Evolutionary conservation across 2,888 invertebrate species (phyloP).

Genomic region (Chirona hameri): DNA sequence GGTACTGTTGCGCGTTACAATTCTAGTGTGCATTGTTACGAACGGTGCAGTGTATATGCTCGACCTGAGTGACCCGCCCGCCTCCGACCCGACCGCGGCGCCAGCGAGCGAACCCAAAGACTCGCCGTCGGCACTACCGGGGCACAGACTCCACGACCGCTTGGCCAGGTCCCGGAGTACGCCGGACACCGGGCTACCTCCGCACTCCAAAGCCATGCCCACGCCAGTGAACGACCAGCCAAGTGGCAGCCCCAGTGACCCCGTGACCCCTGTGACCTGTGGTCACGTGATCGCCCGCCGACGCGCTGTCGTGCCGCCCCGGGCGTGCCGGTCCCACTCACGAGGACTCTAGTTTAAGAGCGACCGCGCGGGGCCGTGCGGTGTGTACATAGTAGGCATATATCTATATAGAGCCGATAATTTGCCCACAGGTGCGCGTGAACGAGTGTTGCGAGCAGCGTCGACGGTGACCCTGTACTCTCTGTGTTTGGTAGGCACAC

Average conservation of each 20-base stretch:
- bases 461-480: neutral
- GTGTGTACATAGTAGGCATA: slow-evolving; percentile 14
- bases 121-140: too few species aligned
- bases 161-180: too few species aligned
- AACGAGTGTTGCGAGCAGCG: neutral
- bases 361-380: neutral
- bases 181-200: too few species aligned
- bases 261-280: neutral
- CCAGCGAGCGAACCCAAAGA: too few species aligned
- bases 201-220: too few species aligned
- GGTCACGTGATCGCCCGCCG: neutral
- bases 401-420: neutral
- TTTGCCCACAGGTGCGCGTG: neutral
- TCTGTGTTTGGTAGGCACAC: slow-evolving; percentile 25
- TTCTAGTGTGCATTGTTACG: neutral
- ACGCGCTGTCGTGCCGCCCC: neutral
- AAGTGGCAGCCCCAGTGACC: too few species aligned
- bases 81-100: neutral
- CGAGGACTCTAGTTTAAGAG: slow-evolving; percentile 9
- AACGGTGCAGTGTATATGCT: too few species aligned
- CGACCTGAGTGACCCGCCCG: neutral
- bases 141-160: too few species aligned
- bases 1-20: slow-evolving; percentile 23
- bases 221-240: too few species aligned
- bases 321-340: neutral